These are phyloP conservation scores for Phymastichus coffea DNA, from an alignment of 1,140 invertebrate species.

Conservation along the genomic window DNA sequence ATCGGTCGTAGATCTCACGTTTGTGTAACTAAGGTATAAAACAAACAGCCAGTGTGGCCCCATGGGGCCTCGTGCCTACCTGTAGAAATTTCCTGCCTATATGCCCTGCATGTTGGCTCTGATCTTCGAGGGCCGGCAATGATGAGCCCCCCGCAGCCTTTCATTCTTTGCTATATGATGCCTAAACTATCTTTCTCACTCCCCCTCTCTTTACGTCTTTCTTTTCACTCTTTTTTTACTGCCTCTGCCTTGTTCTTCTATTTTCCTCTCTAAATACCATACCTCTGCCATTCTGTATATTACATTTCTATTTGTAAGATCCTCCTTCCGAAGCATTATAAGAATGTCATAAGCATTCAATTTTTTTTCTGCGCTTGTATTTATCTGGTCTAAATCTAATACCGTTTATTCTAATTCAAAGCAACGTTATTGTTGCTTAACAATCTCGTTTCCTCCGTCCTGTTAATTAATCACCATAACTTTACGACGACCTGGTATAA, in stretches of 20 bases:
- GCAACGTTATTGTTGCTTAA: too few relatives aligned
- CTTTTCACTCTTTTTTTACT: slow-evolving; percentile 20
- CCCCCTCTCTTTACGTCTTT: not conserved
- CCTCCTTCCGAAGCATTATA: too few relatives aligned
- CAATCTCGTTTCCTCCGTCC: too few relatives aligned
- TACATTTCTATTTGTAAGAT: slow-evolving; percentile 15
- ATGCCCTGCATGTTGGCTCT: slow-evolving; percentile 21
- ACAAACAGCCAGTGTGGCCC: slow-evolving; percentile 55
- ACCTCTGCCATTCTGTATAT: not conserved
- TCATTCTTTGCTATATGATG: slow-evolving; percentile 31
- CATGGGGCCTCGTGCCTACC: slow-evolving; percentile 44
- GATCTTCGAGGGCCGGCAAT: slow-evolving; percentile 57
- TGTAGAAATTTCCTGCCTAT: not conserved
- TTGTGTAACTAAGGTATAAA: slow-evolving; percentile 58
- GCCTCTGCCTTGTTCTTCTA: not conserved
- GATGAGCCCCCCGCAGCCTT: slow-evolving; percentile 54
- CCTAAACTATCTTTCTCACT: slow-evolving; percentile 13
- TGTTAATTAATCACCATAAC: too few relatives aligned
- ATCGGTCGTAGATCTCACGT: slow-evolving; percentile 57
- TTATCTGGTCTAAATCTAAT: too few relatives aligned
- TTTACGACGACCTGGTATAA: too few relatives aligned
- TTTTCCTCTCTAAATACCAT: slow-evolving; percentile 12
- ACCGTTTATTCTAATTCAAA: too few relatives aligned
- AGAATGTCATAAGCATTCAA: too few relatives aligned
- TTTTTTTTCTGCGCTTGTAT: too few relatives aligned